A percentile compares a stretch with the other conserved stretches of the same genome.
These are phyloP conservation scores for Actias luna DNA, from an alignment of 2,888 invertebrate species.

Conservation along the genomic window DNA sequence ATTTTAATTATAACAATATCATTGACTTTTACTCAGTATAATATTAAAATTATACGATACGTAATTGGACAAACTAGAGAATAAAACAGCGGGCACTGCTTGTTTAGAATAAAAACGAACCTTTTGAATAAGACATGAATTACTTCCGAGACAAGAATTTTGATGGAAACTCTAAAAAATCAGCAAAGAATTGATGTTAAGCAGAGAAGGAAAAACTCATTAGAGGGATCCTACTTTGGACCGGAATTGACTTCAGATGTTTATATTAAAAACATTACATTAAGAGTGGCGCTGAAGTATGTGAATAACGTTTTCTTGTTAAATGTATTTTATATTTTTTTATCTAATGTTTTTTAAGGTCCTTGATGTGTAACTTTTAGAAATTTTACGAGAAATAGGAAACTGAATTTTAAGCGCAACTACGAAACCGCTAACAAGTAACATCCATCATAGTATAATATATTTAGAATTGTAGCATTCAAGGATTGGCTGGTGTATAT, in stretches of 20 bases:
- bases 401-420: no score
- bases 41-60: no score
- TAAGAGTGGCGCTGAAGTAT: background rate
- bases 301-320: background rate
- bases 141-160: conserved; percentile 49
- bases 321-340: background rate
- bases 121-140: conserved; percentile 34
- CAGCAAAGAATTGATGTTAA: conserved; percentile 23
- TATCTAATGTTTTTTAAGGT: background rate
- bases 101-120: conserved; percentile 21
- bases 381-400: no score
- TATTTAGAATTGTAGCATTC: no score
- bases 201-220: conserved; percentile 37
- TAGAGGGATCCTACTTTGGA: conserved; percentile 33
- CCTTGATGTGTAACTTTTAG: no score
- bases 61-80: no score
- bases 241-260: conserved; percentile 29
- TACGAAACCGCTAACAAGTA: no score
- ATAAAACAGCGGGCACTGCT: no score
- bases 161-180: conserved; percentile 33
- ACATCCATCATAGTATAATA: no score
- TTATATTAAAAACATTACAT: conserved; percentile 36
- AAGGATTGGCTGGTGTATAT: no score
- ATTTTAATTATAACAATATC: no score
- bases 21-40: no score